Conservation (phyloP, 2,113 vertebrate genomes). For the Cyrtonyx montezumae region DNA sequence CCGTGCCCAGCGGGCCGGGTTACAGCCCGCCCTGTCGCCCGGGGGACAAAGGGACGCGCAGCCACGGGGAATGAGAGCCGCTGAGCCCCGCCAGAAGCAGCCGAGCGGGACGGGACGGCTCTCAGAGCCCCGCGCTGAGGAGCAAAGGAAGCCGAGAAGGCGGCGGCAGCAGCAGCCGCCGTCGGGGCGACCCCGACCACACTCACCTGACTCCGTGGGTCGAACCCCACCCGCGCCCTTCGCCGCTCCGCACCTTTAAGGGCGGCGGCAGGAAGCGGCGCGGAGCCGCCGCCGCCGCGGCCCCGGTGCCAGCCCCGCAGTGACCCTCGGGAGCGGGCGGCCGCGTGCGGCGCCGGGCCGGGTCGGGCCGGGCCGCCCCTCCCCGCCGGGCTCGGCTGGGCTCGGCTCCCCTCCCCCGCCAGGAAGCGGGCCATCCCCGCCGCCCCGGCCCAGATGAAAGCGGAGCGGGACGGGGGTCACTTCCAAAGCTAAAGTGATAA, state of each 20-base stretch:
- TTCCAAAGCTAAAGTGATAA: slow-evolving; percentile 92
- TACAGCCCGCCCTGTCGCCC: background rate
- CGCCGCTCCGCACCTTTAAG: slow-evolving; percentile 70
- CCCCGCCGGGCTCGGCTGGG: slow-evolving; percentile 19
- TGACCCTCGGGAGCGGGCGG: slow-evolving; percentile 51
- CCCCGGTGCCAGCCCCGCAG: slow-evolving; percentile 70
- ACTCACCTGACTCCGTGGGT: slow-evolving; percentile 72
- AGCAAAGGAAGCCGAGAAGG: background rate
- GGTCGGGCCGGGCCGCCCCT: slow-evolving; percentile 30
- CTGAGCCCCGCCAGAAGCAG: background rate
- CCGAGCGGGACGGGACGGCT: background rate
- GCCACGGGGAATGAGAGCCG: background rate
- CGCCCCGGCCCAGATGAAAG: slow-evolving; percentile 77
- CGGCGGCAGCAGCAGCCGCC: background rate
- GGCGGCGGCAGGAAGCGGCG: slow-evolving; percentile 55
- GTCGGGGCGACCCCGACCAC: background rate
- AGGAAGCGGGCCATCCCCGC: slow-evolving; percentile 91
- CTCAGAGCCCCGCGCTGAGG: background rate
- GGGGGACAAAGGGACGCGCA: slow-evolving; percentile 1
- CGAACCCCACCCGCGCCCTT: slow-evolving; percentile 29
- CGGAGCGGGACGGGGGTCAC: slow-evolving; percentile 86
- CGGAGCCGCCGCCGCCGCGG: slow-evolving; percentile 49
- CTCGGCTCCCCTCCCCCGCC: slow-evolving; percentile 71
- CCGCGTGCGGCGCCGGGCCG: background rate
- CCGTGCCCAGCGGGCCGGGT: background rate